Percentiles rank a stretch among this genome's conserved stretches.
phyloP scores from a whole-genome alignment of 2,888 invertebrate species.

The Nomada flava region DNA sequence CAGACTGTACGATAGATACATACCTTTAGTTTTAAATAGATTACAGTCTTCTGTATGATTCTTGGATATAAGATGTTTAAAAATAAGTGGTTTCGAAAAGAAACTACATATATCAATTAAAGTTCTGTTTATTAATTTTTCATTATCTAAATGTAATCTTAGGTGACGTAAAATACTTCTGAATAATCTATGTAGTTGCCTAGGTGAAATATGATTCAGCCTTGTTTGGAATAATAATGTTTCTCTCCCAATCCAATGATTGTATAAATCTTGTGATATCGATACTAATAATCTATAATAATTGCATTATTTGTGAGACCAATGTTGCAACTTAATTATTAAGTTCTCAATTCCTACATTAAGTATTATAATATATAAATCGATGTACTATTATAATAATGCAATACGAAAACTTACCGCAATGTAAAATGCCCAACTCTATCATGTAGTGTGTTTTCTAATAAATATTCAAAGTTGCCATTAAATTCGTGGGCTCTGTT shows the following conservation, averaged over 20 bases:
- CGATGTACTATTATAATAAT: not conserved
- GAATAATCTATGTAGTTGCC: slow-evolving; percentile 78
- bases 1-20: not conserved
- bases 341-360: not conserved
- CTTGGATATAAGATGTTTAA: slow-evolving; percentile 74
- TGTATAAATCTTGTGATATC: slow-evolving; percentile 73
- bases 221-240: slow-evolving; percentile 75
- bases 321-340: not conserved
- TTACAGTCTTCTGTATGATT: slow-evolving; percentile 71
- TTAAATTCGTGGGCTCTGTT: slow-evolving; percentile 80
- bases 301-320: slow-evolving; percentile 1
- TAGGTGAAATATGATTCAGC: slow-evolving; percentile 71
- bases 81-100: slow-evolving; percentile 67
- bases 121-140: slow-evolving; percentile 63
- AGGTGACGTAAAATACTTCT: slow-evolving; percentile 72
- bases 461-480: slow-evolving; percentile 85
- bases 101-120: slow-evolving; percentile 69
- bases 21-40: slow-evolving; percentile 74
- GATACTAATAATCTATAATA: slow-evolving; percentile 77
- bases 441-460: slow-evolving; percentile 87
- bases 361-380: not conserved
- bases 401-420: slow-evolving; percentile 80
- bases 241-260: slow-evolving; percentile 77
- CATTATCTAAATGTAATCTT: slow-evolving; percentile 59
- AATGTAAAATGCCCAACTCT: slow-evolving; percentile 87